Percentiles rank a stretch among this genome's conserved stretches.
Evolutionary conservation across 2,888 invertebrate genomes (phyloP).

Genomic region (Diachrysia chrysitis): DNA sequence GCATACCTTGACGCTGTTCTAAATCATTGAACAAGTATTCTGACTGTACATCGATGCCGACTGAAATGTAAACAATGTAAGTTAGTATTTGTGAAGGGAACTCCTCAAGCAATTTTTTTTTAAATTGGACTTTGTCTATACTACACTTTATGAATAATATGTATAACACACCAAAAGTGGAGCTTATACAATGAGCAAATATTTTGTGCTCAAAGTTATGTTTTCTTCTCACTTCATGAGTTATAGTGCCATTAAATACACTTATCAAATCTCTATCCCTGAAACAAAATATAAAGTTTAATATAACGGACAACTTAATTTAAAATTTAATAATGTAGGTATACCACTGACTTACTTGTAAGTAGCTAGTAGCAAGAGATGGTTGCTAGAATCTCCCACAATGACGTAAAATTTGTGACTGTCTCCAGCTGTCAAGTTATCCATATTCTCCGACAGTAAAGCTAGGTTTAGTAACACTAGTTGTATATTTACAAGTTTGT

Average conservation of each 20-base stretch:
- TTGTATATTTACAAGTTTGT: slow-evolving; percentile 73
- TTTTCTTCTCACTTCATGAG: slow-evolving; percentile 79
- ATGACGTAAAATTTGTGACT: slow-evolving; percentile 89
- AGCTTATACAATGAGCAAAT: slow-evolving; percentile 89
- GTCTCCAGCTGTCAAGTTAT: slow-evolving; percentile 82
- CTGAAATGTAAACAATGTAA: slow-evolving; percentile 71
- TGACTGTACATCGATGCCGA: slow-evolving; percentile 85
- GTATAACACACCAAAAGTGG: slow-evolving; percentile 85
- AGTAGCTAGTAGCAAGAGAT: slow-evolving; percentile 87
- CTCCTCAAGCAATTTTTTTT: no score
- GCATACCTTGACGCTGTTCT: slow-evolving; percentile 46
- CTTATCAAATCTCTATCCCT: slow-evolving; percentile 83
- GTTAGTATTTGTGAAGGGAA: neutral
- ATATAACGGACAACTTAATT: neutral
- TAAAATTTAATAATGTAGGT: no score
- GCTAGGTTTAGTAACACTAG: slow-evolving; percentile 81
- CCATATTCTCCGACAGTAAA: slow-evolving; percentile 79
- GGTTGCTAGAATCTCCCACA: slow-evolving; percentile 91
- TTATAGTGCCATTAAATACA: slow-evolving; percentile 81
- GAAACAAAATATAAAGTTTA: slow-evolving; percentile 52
- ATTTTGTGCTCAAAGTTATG: slow-evolving; percentile 81
- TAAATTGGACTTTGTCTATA: no score
- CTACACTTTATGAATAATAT: no score
- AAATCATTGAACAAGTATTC: slow-evolving; percentile 76
- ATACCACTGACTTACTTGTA: slow-evolving; percentile 83